These are phyloP conservation scores for Spheniscus mendiculus DNA, from an alignment of 2,113 vertebrate genomes.

Conservation along the genomic window DNA sequence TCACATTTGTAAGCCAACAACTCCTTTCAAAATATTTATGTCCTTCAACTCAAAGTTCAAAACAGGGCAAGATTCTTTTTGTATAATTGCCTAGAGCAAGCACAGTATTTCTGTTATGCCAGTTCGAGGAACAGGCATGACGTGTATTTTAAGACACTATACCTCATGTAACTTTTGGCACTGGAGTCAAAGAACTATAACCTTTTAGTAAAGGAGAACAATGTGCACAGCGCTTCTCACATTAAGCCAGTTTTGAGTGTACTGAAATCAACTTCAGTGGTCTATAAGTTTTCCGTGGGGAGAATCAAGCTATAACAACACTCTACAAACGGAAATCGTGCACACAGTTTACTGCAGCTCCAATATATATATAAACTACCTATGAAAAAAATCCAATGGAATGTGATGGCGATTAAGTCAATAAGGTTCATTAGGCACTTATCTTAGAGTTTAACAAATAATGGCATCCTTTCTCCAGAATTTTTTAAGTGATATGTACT, in stretches of 20 bases:
- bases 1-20: constrained; percentile 7
- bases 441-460: not conserved
- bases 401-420: not conserved
- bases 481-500: not conserved
- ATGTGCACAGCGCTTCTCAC: not conserved
- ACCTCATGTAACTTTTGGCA: not conserved
- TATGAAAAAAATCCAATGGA: not conserved
- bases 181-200: not conserved
- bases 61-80: constrained; percentile 23
- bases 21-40: constrained; percentile 58
- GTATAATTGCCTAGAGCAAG: not conserved
- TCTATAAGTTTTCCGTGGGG: not conserved
- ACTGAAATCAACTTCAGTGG: not conserved
- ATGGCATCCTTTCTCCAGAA: not conserved
- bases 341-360: not conserved
- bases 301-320: not conserved
- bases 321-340: not conserved
- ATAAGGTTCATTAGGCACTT: not conserved
- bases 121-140: not conserved
- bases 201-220: not conserved
- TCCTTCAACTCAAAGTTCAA: constrained; percentile 56
- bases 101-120: not conserved
- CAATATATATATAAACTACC: not conserved
- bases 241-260: not conserved
- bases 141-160: not conserved